These are phyloP conservation scores for Pristionchus entomophagus DNA, from an alignment of 2,888 invertebrate genomes.

Conservation along the genomic window DNA sequence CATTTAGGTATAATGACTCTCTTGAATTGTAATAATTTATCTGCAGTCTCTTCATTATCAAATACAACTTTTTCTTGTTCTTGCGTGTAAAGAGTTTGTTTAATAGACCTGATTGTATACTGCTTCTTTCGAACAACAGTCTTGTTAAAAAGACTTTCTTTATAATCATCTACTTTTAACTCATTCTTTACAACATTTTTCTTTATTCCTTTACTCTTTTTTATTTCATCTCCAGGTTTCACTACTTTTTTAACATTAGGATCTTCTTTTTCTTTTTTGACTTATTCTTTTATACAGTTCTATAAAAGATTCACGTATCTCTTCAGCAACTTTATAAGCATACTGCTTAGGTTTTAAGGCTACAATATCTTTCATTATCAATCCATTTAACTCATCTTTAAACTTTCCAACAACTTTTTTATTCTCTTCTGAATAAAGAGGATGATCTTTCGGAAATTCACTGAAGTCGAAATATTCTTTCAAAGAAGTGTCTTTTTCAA, in stretches of 20 bases:
- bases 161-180: too few relatives aligned
- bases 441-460: too few relatives aligned
- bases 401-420: constrained; percentile 50
- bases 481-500: too few relatives aligned
- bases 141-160: too few relatives aligned
- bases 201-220: too few relatives aligned
- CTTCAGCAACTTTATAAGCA: constrained; percentile 51
- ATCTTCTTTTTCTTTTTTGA: constrained; percentile 49
- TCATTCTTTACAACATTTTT: too few relatives aligned
- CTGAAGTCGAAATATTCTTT: too few relatives aligned
- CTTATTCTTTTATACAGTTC: constrained; percentile 49
- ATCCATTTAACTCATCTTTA: constrained; percentile 50
- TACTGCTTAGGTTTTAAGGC: constrained; percentile 48
- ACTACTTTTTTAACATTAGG: constrained; percentile 50
- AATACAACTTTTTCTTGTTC: constrained; percentile 25
- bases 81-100: constrained; percentile 45
- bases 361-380: constrained; percentile 51
- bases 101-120: constrained; percentile 35
- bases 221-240: constrained; percentile 51
- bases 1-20: too few relatives aligned
- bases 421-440: constrained; percentile 51
- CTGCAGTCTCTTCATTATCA: constrained; percentile 33
- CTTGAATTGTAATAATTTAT: too few relatives aligned
- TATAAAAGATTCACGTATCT: constrained; percentile 51
- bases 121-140: constrained; percentile 42